phyloP scores from a whole-genome alignment of 2,113 vertebrate species.

The Reinhardtius hippoglossoides region DNA sequence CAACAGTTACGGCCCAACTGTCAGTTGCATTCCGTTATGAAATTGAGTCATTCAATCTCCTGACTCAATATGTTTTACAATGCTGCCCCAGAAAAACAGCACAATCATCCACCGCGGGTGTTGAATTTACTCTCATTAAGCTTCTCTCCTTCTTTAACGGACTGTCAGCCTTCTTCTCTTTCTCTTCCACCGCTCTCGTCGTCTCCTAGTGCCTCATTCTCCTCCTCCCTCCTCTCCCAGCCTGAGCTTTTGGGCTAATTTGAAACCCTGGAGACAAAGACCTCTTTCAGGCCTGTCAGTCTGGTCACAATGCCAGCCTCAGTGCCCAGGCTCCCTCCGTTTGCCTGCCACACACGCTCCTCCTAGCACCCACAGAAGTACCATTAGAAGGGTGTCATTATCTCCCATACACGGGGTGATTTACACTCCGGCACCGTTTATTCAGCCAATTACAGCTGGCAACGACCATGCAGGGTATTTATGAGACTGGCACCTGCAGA shows the following conservation, averaged over 20 bases:
- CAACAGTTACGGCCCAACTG: constrained; percentile 31
- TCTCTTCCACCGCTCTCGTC: constrained; percentile 12
- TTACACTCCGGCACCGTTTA: constrained; percentile 59
- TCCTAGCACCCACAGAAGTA: constrained; percentile 53
- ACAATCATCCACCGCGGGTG: constrained; percentile 8
- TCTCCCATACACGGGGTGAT: constrained; percentile 51
- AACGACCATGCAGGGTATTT: constrained; percentile 19
- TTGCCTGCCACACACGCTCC: constrained; percentile 59
- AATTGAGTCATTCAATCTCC: constrained; percentile 38
- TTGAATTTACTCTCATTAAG: constrained; percentile 47
- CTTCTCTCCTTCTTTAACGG: constrained; percentile 24
- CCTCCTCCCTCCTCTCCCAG: constrained; percentile 18
- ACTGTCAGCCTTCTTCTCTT: neutral
- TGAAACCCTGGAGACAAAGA: constrained; percentile 73
- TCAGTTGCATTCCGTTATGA: constrained; percentile 26
- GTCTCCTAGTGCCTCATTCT: neutral
- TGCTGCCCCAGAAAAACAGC: constrained; percentile 30
- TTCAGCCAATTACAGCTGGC: constrained; percentile 66
- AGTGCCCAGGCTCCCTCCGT: constrained; percentile 61
- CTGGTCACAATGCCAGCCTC: constrained; percentile 70
- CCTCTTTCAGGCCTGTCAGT: constrained; percentile 67
- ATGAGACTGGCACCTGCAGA: constrained; percentile 47
- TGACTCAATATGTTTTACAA: constrained; percentile 29
- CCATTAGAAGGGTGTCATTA: constrained; percentile 67
- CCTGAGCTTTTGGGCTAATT: constrained; percentile 64